Percentiles rank a stretch among this genome's conserved stretches.
phyloP scores from a whole-genome alignment of 2,888 invertebrate genomes.

The Sialis fuliginosa region DNA sequence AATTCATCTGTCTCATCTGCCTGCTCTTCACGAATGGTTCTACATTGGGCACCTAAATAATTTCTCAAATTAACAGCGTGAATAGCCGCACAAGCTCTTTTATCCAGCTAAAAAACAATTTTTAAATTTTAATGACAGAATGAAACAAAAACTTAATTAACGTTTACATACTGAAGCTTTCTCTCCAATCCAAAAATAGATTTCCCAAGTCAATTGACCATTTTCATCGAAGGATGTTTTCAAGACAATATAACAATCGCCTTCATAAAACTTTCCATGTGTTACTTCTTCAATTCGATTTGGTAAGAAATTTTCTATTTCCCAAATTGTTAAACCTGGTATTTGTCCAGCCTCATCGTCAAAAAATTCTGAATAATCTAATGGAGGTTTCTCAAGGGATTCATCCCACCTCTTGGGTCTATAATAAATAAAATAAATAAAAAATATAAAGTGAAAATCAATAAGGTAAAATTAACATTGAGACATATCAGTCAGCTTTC shows the following conservation, averaged over 20 bases:
- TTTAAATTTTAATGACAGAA: background rate
- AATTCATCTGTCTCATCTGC: slow-evolving; percentile 95
- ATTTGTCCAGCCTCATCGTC: slow-evolving; percentile 88
- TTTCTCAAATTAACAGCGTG: slow-evolving; percentile 98
- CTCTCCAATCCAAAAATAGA: slow-evolving; percentile 98
- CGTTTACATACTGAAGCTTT: slow-evolving; percentile 63
- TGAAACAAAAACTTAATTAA: background rate
- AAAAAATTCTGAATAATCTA: slow-evolving; percentile 96
- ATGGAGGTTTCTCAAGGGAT: slow-evolving; percentile 78
- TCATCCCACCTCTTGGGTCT: slow-evolving; percentile 96
- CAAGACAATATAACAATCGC: slow-evolving; percentile 93
- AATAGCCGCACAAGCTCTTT: slow-evolving; percentile 91
- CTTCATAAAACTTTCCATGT: slow-evolving; percentile 97
- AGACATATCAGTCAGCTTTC: too few species aligned
- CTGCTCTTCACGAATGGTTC: slow-evolving; percentile 94
- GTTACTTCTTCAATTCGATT: slow-evolving; percentile 85
- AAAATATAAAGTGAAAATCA: background rate
- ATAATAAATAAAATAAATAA: slow-evolving; percentile 9
- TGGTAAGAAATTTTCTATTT: slow-evolving; percentile 97
- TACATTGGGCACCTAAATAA: slow-evolving; percentile 79
- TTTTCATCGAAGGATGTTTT: slow-evolving; percentile 74
- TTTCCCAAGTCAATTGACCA: slow-evolving; percentile 80
- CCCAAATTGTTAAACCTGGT: slow-evolving; percentile 90
- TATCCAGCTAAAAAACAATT: slow-evolving; percentile 51
- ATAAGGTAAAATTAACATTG: too few species aligned